Conservation (phyloP, 2,888 invertebrate genomes). For the Cacoxenus indagator region DNA sequence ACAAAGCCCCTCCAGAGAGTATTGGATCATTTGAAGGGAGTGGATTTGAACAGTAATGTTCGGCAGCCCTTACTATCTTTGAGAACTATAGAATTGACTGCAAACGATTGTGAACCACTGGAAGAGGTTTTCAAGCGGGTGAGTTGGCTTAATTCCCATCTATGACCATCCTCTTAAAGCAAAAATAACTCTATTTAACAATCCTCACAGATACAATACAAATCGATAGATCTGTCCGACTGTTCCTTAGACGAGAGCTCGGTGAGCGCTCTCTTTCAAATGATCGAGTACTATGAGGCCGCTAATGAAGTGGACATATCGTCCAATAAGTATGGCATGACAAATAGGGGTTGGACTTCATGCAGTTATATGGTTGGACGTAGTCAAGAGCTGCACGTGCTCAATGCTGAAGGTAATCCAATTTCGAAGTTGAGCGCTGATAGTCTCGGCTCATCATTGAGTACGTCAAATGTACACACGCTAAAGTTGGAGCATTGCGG, state of each 20-base stretch:
- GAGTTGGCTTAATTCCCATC: slow-evolving; percentile 29
- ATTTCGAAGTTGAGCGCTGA: slow-evolving; percentile 73
- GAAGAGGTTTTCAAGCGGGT: slow-evolving; percentile 85
- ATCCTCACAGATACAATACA: slow-evolving; percentile 71
- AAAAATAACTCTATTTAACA: slow-evolving; percentile 66
- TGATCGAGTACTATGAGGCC: slow-evolving; percentile 94
- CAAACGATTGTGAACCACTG: slow-evolving; percentile 82
- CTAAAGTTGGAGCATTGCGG: slow-evolving; percentile 84
- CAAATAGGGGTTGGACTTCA: slow-evolving; percentile 86
- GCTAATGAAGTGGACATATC: slow-evolving; percentile 82
- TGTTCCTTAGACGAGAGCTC: slow-evolving; percentile 72
- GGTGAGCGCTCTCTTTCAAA: slow-evolving; percentile 86
- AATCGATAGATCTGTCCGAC: slow-evolving; percentile 68
- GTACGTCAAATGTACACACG: slow-evolving; percentile 79
- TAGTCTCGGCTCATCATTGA: slow-evolving; percentile 80
- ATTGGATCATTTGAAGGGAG: slow-evolving; percentile 79
- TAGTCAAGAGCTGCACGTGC: slow-evolving; percentile 66
- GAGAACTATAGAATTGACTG: slow-evolving; percentile 75
- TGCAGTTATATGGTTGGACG: slow-evolving; percentile 73
- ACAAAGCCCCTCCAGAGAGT: slow-evolving; percentile 79
- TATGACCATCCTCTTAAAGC: slow-evolving; percentile 68
- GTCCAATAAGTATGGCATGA: slow-evolving; percentile 79
- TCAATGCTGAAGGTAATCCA: slow-evolving; percentile 68
- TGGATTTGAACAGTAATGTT: slow-evolving; percentile 60
- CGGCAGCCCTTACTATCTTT: slow-evolving; percentile 76